Evolutionary conservation across 2,888 invertebrate genomes (phyloP).

Genomic region (Drosophila phalerata): DNA sequence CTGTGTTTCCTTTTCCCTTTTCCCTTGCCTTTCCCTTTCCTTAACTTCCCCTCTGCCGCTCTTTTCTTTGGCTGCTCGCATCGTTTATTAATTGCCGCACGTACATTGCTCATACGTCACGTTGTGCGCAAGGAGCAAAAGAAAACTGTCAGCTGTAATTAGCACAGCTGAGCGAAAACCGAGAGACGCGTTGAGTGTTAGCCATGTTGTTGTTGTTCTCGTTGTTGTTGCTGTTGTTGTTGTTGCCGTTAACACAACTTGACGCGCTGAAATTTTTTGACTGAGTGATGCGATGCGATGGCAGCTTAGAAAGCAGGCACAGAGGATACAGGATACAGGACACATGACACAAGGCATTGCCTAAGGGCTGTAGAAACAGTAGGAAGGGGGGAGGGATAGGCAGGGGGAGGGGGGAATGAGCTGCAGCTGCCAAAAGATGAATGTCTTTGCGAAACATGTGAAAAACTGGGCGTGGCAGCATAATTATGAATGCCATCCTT

Average conservation of each 20-base stretch:
- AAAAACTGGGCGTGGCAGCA: conserved; percentile 54
- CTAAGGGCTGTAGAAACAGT: background rate
- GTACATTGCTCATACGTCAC: conserved; percentile 80
- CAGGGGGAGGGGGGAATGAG: background rate
- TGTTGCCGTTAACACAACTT: conserved; percentile 68
- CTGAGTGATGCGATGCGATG: conserved; percentile 71
- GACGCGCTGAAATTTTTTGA: conserved; percentile 77
- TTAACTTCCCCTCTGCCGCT: no score
- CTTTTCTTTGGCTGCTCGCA: conserved; percentile 18
- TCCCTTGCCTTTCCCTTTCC: background rate
- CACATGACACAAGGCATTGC: background rate
- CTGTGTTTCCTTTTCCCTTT: background rate
- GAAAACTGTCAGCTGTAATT: conserved; percentile 79
- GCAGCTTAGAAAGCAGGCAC: conserved; percentile 52
- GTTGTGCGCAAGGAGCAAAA: conserved; percentile 56
- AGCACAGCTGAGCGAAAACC: conserved; percentile 71
- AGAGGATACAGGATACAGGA: conserved; percentile 24
- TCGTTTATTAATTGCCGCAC: conserved; percentile 74
- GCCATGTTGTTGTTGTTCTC: conserved; percentile 23
- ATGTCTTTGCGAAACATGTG: conserved; percentile 55
- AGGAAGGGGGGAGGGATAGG: background rate
- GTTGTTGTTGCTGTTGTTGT: conserved; percentile 7
- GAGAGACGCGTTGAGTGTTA: conserved; percentile 54
- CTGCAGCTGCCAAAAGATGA: conserved; percentile 59
- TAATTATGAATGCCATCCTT: conserved; percentile 72